phyloP scores from a whole-genome alignment of 2,113 vertebrate species.

The Corapipo altera region DNA sequence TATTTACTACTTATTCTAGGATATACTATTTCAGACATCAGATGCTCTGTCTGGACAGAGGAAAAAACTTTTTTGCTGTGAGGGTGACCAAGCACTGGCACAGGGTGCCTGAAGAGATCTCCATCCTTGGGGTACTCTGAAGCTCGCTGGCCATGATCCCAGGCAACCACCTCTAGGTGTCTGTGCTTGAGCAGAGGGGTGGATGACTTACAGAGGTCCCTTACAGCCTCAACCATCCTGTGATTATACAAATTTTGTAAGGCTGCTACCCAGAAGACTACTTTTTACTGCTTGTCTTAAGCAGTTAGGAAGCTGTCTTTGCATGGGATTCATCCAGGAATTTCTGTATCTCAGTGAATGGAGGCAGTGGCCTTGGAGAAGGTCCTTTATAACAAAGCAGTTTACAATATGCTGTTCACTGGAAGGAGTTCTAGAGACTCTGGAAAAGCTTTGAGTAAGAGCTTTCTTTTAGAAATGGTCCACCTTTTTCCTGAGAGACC shows the following conservation, averaged over 20 bases:
- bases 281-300: not conserved
- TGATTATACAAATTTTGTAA: not conserved
- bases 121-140: not conserved
- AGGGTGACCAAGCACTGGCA: not conserved
- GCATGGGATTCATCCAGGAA: not conserved
- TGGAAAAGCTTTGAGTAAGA: not conserved
- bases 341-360: not conserved
- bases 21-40: not conserved
- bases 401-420: not conserved
- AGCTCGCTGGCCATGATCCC: not conserved
- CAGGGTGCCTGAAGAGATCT: not conserved
- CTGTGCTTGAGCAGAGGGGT: not conserved
- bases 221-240: not conserved
- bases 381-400: not conserved
- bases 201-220: not conserved
- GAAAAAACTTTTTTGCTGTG: not conserved
- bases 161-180: not conserved
- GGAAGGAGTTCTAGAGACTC: not conserved
- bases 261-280: not conserved
- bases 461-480: not conserved
- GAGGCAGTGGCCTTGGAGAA: not conserved
- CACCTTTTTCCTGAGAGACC: not conserved
- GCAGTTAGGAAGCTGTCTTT: not conserved
- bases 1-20: not conserved
- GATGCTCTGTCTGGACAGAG: not conserved